Evolutionary conservation across 2,888 invertebrate species (phyloP).

Genomic region (Neuroscelio doddi): DNA sequence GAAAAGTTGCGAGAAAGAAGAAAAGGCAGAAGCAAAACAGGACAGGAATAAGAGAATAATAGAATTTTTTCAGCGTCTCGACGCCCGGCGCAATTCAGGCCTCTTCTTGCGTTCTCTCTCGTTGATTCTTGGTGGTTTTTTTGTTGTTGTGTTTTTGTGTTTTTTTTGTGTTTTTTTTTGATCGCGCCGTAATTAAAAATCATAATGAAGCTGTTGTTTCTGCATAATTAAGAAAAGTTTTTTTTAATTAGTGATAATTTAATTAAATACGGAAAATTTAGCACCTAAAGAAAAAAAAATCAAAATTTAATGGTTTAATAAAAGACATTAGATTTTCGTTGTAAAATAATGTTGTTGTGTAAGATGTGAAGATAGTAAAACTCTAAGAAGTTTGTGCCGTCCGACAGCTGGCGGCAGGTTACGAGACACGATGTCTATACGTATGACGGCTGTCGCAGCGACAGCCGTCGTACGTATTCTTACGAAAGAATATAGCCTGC

Average conservation of each 20-base stretch:
- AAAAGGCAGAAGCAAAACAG: constrained; percentile 22
- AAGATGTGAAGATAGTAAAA: background rate
- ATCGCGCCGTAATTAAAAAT: constrained; percentile 31
- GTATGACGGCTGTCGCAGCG: background rate
- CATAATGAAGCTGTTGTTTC: constrained; percentile 17
- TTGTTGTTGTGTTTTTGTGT: no score
- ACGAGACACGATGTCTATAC: background rate
- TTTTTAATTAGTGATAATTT: no score
- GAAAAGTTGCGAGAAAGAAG: background rate
- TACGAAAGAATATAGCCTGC: no score
- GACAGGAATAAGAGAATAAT: constrained; percentile 31
- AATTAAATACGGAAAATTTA: no score
- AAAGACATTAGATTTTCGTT: no score
- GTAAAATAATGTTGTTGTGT: background rate
- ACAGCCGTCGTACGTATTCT: no score
- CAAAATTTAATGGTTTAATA: no score
- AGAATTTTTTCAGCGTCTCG: constrained; percentile 23
- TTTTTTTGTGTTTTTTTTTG: background rate
- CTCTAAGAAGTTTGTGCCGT: background rate
- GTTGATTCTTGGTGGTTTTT: background rate
- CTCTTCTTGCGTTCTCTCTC: background rate
- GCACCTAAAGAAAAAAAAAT: no score
- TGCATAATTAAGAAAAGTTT: no score
- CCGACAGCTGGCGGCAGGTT: constrained; percentile 1
- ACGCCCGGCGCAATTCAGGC: constrained; percentile 1